Conservation (phyloP, 2,113 vertebrate species). For the Scortum barcoo region DNA sequence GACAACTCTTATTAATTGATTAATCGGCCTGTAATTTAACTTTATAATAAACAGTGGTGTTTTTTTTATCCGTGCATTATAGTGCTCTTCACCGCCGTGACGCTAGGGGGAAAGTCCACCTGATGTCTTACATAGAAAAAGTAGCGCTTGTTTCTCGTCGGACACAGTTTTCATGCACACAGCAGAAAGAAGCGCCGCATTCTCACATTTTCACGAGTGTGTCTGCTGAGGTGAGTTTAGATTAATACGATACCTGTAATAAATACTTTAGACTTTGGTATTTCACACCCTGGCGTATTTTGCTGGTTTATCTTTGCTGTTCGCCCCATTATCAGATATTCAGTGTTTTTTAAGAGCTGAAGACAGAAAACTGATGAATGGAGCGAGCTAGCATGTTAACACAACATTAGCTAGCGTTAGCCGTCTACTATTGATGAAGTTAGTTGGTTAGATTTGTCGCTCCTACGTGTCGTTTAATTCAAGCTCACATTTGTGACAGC, state of each 20-base stretch:
- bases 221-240: conserved; percentile 75
- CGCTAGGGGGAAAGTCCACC: conserved; percentile 17
- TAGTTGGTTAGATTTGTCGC: background rate
- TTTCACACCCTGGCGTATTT: accelerated
- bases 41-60: background rate
- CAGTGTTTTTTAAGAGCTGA: background rate
- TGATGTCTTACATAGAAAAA: background rate
- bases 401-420: conserved; percentile 58
- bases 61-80: no score
- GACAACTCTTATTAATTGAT: background rate
- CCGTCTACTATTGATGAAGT: background rate
- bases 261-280: accelerated
- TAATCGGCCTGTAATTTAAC: background rate
- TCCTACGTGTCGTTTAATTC: accelerated
- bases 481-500: accelerated
- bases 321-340: accelerated
- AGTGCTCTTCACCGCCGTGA: background rate
- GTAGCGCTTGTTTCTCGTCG: conserved; percentile 63
- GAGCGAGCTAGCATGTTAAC: conserved; percentile 68
- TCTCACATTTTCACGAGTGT: conserved; percentile 72
- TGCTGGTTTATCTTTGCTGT: accelerated
- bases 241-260: background rate
- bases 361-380: conserved; percentile 36
- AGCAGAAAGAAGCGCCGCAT: conserved; percentile 75
- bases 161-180: conserved; percentile 66